A percentile compares a stretch with the other conserved stretches of the same genome.
Conservation (phyloP, 2,113 vertebrate species). For the Cyprinodon tularosa region DNA sequence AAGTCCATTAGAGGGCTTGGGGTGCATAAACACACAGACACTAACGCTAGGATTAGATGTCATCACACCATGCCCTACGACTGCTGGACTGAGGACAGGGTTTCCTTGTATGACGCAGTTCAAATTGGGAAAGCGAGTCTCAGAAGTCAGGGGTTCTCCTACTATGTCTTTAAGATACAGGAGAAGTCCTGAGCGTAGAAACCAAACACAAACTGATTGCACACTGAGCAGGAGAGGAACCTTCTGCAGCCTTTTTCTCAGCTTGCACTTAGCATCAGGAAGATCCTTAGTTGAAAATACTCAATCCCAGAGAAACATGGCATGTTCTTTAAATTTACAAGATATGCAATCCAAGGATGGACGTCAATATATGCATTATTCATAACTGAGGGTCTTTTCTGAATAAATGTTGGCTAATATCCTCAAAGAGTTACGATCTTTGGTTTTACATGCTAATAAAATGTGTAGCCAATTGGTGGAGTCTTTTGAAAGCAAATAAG, state of each 20-base stretch:
- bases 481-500: no score
- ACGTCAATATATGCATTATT: not conserved
- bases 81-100: slow-evolving; percentile 38
- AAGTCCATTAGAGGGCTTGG: slow-evolving; percentile 44
- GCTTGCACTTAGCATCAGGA: no score
- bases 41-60: slow-evolving; percentile 42
- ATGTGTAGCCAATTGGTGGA: no score
- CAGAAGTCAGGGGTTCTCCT: slow-evolving; percentile 31
- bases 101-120: slow-evolving; percentile 44
- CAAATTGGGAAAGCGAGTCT: slow-evolving; percentile 35
- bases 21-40: slow-evolving; percentile 6
- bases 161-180: slow-evolving; percentile 47
- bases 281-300: not conserved
- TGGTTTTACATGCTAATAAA: no score
- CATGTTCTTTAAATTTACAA: not conserved
- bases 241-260: no score
- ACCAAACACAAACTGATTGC: not conserved
- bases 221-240: slow-evolving; percentile 25
- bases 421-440: no score
- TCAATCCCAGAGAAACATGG: not conserved
- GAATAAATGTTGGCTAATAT: no score
- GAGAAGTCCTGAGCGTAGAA: slow-evolving; percentile 27
- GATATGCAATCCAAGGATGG: not conserved
- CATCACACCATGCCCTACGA: slow-evolving; percentile 25
- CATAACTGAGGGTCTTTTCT: no score